These are phyloP conservation scores for Ptyas mucosa DNA, from an alignment of 2,113 vertebrate genomes.

Conservation along the genomic window DNA sequence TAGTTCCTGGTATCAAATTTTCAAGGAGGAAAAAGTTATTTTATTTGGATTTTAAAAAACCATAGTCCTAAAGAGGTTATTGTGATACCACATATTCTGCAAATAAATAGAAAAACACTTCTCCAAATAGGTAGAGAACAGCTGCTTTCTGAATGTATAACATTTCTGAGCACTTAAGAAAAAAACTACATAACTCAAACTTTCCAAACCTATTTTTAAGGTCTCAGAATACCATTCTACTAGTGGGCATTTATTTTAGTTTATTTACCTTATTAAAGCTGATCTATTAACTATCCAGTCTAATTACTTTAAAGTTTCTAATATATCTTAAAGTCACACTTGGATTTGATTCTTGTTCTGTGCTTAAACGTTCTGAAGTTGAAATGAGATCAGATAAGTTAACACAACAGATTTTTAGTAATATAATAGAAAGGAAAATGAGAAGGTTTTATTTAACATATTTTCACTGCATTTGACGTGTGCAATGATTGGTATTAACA, in stretches of 20 bases:
- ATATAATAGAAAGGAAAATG: background rate
- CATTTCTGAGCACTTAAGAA: background rate
- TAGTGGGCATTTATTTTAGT: background rate
- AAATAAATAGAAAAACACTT: background rate
- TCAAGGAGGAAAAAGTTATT: background rate
- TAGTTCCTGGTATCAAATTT: background rate
- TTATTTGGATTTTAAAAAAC: background rate
- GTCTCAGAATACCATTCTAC: background rate
- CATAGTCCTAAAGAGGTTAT: fast-evolving
- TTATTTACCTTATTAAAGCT: background rate
- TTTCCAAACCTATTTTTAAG: background rate
- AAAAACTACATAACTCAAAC: background rate
- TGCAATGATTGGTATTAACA: background rate
- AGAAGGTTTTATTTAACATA: background rate
- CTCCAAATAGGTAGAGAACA: too few species aligned
- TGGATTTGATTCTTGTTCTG: background rate
- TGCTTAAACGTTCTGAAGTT: background rate
- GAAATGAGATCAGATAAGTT: background rate
- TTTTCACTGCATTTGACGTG: background rate
- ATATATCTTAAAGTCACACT: background rate
- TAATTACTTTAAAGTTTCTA: too few species aligned
- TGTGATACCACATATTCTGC: background rate
- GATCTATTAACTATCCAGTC: background rate
- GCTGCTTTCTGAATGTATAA: fast-evolving
- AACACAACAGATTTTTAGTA: background rate